phyloP scores from a whole-genome alignment of 2,113 vertebrate genomes.

The Cebus imitator region DNA sequence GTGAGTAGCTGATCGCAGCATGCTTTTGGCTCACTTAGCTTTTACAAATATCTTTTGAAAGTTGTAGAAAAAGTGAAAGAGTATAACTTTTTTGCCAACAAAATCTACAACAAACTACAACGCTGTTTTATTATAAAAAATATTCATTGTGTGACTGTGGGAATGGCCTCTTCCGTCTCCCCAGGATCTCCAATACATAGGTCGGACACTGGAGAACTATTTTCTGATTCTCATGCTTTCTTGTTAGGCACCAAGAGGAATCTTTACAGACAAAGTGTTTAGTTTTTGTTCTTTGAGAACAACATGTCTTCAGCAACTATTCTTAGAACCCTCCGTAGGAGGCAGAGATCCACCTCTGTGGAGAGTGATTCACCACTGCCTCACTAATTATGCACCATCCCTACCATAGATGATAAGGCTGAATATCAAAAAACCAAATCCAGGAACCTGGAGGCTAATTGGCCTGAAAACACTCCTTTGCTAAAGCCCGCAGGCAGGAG shows the following conservation, averaged over 20 bases:
- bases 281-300: constrained; percentile 56
- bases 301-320: constrained; percentile 69
- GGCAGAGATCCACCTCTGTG: constrained; percentile 29
- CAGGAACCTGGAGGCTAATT: constrained; percentile 57
- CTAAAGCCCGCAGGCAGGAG: constrained; percentile 16
- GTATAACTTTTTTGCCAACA: neutral
- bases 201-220: neutral
- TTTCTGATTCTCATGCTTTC: constrained; percentile 54
- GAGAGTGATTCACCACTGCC: constrained; percentile 75
- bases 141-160: neutral
- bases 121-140: neutral
- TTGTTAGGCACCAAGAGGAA: constrained; percentile 29
- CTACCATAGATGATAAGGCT: constrained; percentile 53
- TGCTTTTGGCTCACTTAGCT: neutral
- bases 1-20: neutral
- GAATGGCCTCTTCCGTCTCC: neutral
- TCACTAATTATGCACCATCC: constrained; percentile 62
- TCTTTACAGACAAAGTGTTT: constrained; percentile 56
- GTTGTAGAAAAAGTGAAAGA: neutral
- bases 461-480: neutral
- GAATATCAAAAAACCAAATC: constrained; percentile 59
- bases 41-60: neutral
- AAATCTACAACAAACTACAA: neutral
- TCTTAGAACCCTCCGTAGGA: constrained; percentile 76
- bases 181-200: neutral